Evolutionary conservation across 1,140 invertebrate genomes (phyloP).

Genomic region (Amphibalanus amphitrite): DNA sequence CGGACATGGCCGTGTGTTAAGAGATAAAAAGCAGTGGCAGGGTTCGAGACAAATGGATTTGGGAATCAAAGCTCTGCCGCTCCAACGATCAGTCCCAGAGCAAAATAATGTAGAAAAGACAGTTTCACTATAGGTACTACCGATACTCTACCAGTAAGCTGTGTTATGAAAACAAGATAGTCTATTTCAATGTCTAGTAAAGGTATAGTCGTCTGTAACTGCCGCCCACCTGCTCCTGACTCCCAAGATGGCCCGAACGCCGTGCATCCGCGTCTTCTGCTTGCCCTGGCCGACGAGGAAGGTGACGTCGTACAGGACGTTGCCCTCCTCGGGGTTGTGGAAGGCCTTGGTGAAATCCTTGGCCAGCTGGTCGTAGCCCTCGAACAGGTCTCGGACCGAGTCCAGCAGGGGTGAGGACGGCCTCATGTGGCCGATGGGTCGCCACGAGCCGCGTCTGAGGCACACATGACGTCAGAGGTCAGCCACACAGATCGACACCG

Average conservation of each 20-base stretch:
- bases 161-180: too few relatives aligned
- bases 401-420: slow-evolving; percentile 80
- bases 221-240: slow-evolving; percentile 55
- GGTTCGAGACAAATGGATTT: too few relatives aligned
- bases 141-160: too few relatives aligned
- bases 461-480: slow-evolving; percentile 1
- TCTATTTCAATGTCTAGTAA: neutral
- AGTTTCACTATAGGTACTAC: too few relatives aligned
- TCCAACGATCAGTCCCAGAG: too few relatives aligned
- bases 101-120: too few relatives aligned
- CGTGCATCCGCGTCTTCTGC: slow-evolving; percentile 72
- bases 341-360: slow-evolving; percentile 82
- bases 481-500: too few relatives aligned
- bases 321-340: slow-evolving; percentile 48
- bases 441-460: slow-evolving; percentile 60
- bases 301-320: slow-evolving; percentile 77
- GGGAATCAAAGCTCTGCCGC: too few relatives aligned
- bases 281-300: slow-evolving; percentile 80
- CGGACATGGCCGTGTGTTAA: too few relatives aligned
- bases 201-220: too few relatives aligned
- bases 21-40: too few relatives aligned
- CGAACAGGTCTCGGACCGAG: slow-evolving; percentile 76
- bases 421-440: slow-evolving; percentile 81
- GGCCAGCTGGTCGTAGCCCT: slow-evolving; percentile 81
- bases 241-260: slow-evolving; percentile 74